These are phyloP conservation scores for Calosoma granatense DNA, from an alignment of 1,140 invertebrate species.

Conservation along the genomic window DNA sequence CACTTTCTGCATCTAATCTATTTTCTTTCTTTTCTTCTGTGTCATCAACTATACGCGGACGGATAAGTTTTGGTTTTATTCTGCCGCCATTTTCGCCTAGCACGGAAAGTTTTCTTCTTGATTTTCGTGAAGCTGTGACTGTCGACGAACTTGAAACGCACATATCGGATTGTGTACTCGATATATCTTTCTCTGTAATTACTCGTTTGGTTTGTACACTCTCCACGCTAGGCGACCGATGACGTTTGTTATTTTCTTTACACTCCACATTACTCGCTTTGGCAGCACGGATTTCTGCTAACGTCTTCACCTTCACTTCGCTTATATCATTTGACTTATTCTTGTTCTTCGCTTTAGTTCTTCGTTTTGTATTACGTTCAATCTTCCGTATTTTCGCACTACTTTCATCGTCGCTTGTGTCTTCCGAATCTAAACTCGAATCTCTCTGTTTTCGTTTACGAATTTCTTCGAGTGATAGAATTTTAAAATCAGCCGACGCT, in stretches of 20 bases:
- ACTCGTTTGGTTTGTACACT: neutral
- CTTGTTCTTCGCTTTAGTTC: neutral
- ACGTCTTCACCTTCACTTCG: slow-evolving; percentile 31
- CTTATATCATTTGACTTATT: slow-evolving; percentile 13
- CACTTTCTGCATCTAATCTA: neutral
- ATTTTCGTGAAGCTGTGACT: neutral
- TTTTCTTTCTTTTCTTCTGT: neutral
- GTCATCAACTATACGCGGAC: neutral
- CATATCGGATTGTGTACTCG: neutral
- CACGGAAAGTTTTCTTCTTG: neutral
- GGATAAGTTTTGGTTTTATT: neutral
- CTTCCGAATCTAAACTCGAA: neutral
- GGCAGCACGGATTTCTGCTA: slow-evolving; percentile 29
- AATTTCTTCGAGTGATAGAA: slow-evolving; percentile 16
- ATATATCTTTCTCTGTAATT: neutral
- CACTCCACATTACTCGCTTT: no score
- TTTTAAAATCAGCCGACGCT: slow-evolving; percentile 3
- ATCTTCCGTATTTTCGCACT: slow-evolving; percentile 11
- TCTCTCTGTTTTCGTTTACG: slow-evolving; percentile 15
- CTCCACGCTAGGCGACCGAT: neutral
- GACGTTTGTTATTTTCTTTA: no score
- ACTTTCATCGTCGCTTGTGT: neutral
- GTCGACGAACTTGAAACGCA: neutral
- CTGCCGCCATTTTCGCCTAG: neutral
- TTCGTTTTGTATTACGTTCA: slow-evolving; percentile 12